A percentile compares a stretch with the other conserved stretches of the same genome.
phyloP scores from a whole-genome alignment of 2,888 invertebrate species.

The Amiota minor region DNA sequence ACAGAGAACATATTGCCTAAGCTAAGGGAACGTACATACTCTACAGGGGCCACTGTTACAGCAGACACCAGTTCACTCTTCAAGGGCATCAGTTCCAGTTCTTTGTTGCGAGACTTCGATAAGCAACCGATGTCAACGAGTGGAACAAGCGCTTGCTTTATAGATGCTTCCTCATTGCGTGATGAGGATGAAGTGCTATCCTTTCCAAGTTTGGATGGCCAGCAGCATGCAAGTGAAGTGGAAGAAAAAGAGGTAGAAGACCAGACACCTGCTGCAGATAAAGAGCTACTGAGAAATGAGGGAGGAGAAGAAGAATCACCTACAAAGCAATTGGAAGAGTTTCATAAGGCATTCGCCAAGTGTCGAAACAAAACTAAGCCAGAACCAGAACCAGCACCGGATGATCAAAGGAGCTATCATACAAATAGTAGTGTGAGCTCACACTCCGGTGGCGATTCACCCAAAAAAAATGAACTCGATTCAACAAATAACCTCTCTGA shows the following conservation, averaged over 20 bases:
- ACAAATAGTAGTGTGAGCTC: conserved; percentile 54
- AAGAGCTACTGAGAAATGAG: conserved; percentile 15
- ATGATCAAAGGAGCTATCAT: conserved; percentile 19
- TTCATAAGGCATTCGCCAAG: conserved; percentile 71
- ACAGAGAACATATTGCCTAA: not conserved
- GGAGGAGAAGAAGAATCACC: conserved; percentile 55
- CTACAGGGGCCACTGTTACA: conserved; percentile 46
- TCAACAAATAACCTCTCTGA: conserved; percentile 68
- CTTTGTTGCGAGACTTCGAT: conserved; percentile 56
- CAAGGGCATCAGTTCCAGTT: conserved; percentile 57
- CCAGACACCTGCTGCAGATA: not conserved
- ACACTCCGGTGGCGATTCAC: conserved; percentile 58
- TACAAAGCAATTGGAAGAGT: conserved; percentile 67
- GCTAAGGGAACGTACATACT: conserved; percentile 50
- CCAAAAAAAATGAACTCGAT: conserved; percentile 45
- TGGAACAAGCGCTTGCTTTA: conserved; percentile 79
- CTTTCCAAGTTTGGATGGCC: conserved; percentile 62
- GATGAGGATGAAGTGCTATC: conserved; percentile 78
- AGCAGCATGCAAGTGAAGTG: conserved; percentile 40
- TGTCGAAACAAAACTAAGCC: conserved; percentile 61
- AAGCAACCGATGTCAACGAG: conserved; percentile 65
- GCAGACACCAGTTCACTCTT: conserved; percentile 53
- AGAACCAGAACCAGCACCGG: conserved; percentile 15
- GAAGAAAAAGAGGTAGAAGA: conserved; percentile 8
- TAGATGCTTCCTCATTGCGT: conserved; percentile 83